Percentiles rank a stretch among this genome's conserved stretches.
Conservation (phyloP, 2,113 vertebrate genomes). For the Eurystomus gularis region DNA sequence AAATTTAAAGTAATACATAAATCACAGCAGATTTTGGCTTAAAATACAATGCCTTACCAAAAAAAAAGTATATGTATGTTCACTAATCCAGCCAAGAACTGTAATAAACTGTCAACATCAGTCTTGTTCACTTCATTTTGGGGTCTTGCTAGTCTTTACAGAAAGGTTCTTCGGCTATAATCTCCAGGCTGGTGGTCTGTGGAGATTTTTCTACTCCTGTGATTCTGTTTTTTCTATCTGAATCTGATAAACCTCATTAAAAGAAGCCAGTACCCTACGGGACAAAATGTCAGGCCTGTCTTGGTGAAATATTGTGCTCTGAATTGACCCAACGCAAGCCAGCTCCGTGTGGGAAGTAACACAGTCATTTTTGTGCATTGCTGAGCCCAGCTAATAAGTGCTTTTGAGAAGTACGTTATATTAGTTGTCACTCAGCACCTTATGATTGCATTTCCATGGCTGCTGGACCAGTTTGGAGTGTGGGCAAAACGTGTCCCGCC, state of each 20-base stretch:
- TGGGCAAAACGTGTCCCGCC: background rate
- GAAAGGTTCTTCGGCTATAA: background rate
- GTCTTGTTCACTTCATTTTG: slow-evolving; percentile 39
- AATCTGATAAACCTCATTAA: slow-evolving; percentile 55
- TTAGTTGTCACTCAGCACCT: slow-evolving; percentile 48
- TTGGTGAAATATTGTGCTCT: slow-evolving; percentile 31
- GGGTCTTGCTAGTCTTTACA: slow-evolving; percentile 15
- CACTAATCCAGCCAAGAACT: slow-evolving; percentile 33
- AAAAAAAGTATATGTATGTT: background rate
- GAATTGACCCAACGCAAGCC: slow-evolving; percentile 15
- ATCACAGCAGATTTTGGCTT: slow-evolving; percentile 37
- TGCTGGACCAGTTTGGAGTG: background rate
- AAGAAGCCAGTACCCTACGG: background rate
- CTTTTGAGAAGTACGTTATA: slow-evolving; percentile 28
- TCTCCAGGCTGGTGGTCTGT: slow-evolving; percentile 18
- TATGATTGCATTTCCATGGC: slow-evolving; percentile 42
- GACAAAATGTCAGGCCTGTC: slow-evolving; percentile 22
- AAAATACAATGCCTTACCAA: background rate
- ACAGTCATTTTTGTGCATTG: slow-evolving; percentile 5
- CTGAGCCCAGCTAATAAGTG: background rate
- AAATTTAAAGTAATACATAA: slow-evolving; percentile 16
- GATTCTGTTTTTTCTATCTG: slow-evolving; percentile 39
- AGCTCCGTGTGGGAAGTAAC: slow-evolving; percentile 16
- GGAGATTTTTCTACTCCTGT: slow-evolving; percentile 28
- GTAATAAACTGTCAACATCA: slow-evolving; percentile 51